Percentiles rank a stretch among this genome's conserved stretches.
phyloP scores from a whole-genome alignment of 37 sponge, comb jelly and placozoan species.

The Hormiphora californensis region DNA sequence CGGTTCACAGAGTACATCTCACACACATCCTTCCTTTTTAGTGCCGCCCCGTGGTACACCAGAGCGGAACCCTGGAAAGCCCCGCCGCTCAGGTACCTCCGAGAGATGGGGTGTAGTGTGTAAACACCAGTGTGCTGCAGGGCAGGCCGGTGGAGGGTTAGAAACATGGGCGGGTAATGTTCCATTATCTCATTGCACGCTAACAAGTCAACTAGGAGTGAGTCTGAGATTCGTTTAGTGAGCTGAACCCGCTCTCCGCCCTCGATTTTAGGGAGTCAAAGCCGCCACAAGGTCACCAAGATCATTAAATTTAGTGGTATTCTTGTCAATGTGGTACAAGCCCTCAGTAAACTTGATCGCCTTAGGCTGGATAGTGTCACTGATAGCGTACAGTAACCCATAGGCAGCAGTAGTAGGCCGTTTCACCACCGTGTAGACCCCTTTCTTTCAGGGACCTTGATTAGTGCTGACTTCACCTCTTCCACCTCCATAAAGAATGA shows the following conservation, averaged over 20 bases:
- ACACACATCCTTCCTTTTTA: no score
- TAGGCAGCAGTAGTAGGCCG: no score
- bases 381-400: slow-evolving; percentile 2
- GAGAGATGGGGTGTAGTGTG: no score
- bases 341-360: not conserved
- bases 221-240: slow-evolving; percentile 5
- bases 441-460: not conserved
- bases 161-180: slow-evolving; percentile 6
- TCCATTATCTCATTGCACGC: not conserved
- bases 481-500: not conserved
- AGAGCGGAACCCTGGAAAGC: no score
- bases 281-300: not conserved
- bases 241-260: not conserved
- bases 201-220: not conserved
- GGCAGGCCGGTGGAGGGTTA: not conserved
- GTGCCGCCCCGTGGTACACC: no score
- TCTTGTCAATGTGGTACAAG: slow-evolving; percentile 30
- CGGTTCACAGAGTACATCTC: no score
- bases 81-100: no score
- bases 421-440: no score
- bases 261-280: not conserved
- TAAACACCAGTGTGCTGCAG: not conserved
- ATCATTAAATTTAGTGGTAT: not conserved
- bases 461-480: not conserved
- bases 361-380: slow-evolving; percentile 10